Conservation (phyloP, 2,113 vertebrate species). For the Hemiscyllium ocellatum region DNA sequence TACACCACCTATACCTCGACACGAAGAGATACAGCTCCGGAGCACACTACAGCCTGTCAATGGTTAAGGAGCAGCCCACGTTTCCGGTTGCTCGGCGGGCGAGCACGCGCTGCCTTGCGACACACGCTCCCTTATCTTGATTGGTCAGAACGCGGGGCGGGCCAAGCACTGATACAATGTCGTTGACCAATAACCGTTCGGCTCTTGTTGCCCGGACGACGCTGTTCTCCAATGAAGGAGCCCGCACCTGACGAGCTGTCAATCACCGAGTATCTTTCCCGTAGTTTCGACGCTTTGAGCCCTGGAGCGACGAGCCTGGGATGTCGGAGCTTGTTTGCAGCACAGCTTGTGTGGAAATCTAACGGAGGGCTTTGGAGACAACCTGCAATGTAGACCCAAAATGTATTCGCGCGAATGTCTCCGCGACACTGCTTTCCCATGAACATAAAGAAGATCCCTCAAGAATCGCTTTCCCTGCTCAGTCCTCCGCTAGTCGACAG, state of each 20-base stretch:
- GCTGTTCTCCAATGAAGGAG: constrained; percentile 13
- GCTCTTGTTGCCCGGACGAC: neutral
- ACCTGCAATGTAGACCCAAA: neutral
- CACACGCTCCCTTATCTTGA: neutral
- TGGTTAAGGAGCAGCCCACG: neutral
- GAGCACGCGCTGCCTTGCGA: neutral
- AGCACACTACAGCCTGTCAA: neutral
- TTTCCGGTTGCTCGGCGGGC: neutral
- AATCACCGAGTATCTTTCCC: constrained; percentile 25
- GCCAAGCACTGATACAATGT: neutral
- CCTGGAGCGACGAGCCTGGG: neutral
- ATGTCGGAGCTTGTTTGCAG: neutral
- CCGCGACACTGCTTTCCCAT: neutral
- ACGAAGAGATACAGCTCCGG: neutral
- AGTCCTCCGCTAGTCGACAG: neutral
- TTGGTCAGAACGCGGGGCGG: neutral
- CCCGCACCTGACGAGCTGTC: constrained; percentile 33
- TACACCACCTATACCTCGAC: neutral
- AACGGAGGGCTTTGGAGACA: neutral
- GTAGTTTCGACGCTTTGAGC: constrained; percentile 14
- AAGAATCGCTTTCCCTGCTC: neutral
- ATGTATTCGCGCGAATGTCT: neutral
- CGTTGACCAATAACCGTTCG: neutral
- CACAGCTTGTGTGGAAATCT: neutral
- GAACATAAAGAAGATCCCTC: neutral